Percentiles rank a stretch among this genome's conserved stretches.
phyloP scores from a whole-genome alignment of 2,888 invertebrate species.

The Drosophila phalerata region DNA sequence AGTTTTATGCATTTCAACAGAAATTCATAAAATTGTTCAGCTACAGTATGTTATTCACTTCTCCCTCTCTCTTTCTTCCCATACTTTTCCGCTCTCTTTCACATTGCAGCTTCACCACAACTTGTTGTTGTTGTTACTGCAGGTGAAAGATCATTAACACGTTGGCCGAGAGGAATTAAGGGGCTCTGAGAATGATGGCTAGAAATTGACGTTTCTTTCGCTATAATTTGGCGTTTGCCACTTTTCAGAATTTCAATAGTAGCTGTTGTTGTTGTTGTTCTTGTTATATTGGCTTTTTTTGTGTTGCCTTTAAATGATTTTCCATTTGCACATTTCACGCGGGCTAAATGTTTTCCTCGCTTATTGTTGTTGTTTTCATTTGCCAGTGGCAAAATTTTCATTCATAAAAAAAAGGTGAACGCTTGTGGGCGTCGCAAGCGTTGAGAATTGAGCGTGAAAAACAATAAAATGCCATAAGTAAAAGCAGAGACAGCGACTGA shows the following conservation, averaged over 20 bases:
- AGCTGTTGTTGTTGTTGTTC: conserved; percentile 9
- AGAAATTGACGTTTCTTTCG: conserved; percentile 59
- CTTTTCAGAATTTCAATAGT: conserved; percentile 19
- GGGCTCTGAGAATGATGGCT: conserved; percentile 8
- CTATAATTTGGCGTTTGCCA: conserved; percentile 46
- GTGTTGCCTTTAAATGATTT: conserved; percentile 73
- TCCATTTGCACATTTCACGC: conserved; percentile 80
- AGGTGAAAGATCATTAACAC: conserved; percentile 6
- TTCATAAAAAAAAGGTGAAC: conserved; percentile 77
- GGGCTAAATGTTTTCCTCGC: conserved; percentile 52
- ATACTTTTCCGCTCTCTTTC: background rate
- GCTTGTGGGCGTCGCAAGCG: conserved; percentile 61
- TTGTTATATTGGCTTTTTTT: conserved; percentile 18
- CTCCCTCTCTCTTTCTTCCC: background rate
- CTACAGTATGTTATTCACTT: no score
- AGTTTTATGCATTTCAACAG: no score
- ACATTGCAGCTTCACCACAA: conserved; percentile 3
- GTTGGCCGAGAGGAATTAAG: background rate
- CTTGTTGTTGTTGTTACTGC: background rate
- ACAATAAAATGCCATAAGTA: conserved; percentile 66
- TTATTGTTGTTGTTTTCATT: conserved; percentile 32
- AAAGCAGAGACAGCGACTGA: conserved; percentile 15
- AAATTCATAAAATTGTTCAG: conserved; percentile 19
- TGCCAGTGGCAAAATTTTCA: conserved; percentile 66
- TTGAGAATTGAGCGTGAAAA: conserved; percentile 58